These are phyloP conservation scores for Spinus pinus DNA, from an alignment of 2,797 vertebrate species.

Conservation along the genomic window DNA sequence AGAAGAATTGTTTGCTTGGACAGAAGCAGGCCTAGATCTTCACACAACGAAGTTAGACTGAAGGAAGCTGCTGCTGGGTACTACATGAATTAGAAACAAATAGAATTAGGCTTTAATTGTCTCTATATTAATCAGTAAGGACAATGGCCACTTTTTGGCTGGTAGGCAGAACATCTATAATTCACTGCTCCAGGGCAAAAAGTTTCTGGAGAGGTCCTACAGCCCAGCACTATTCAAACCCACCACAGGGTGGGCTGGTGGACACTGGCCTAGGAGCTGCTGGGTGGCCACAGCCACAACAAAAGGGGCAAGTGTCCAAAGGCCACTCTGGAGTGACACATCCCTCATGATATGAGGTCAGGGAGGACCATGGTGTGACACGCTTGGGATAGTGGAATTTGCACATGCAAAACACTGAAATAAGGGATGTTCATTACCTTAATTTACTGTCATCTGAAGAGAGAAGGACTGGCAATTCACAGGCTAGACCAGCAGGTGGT, in stretches of 20 bases:
- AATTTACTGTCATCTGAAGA: not conserved
- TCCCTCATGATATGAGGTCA: not conserved
- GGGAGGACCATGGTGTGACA: not conserved
- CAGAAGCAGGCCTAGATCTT: not conserved
- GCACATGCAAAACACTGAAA: not conserved
- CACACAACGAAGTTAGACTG: accelerated
- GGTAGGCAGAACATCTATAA: not conserved
- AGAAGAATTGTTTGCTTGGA: not conserved
- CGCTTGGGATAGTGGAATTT: not conserved
- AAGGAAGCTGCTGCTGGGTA: not conserved
- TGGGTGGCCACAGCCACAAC: not conserved
- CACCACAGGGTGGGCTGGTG: not conserved
- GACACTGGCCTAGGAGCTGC: not conserved
- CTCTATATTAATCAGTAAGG: not conserved
- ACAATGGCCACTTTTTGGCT: not conserved
- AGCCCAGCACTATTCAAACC: not conserved
- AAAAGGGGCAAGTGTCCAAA: not conserved
- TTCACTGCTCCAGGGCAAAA: not conserved
- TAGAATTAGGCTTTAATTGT: not conserved
- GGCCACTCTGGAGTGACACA: not conserved
- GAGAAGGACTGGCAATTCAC: not conserved
- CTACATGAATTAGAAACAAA: not conserved
- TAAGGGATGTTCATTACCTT: accelerated
- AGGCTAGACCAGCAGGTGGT: not conserved
- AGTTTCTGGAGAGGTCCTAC: not conserved